Conservation (phyloP, 2,113 vertebrate species). For the Perca schrenkii region DNA sequence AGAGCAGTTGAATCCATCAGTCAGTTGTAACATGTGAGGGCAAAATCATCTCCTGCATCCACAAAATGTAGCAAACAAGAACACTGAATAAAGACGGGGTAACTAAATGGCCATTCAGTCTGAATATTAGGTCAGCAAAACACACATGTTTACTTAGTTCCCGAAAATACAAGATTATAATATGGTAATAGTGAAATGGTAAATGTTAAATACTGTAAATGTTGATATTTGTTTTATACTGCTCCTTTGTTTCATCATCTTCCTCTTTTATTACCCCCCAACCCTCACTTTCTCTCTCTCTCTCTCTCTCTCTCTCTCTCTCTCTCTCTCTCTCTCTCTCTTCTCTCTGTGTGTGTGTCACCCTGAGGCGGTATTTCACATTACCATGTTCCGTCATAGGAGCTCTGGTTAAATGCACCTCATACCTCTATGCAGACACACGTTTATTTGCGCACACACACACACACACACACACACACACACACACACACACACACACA, state of each 20-base stretch:
- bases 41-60: too few species aligned
- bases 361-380: constrained; percentile 72
- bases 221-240: constrained; percentile 41
- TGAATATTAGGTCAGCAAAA: neutral
- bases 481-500: constrained; percentile 37
- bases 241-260: constrained; percentile 50
- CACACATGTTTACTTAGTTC: neutral
- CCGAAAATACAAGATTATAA: neutral
- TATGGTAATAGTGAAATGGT: neutral
- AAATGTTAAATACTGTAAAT: constrained; percentile 22
- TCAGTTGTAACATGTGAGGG: too few species aligned
- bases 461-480: constrained; percentile 35
- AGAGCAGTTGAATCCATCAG: too few species aligned
- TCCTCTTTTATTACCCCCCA: constrained; percentile 2
- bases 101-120: neutral
- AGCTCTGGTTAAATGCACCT: constrained; percentile 64
- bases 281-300: constrained; percentile 16
- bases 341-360: constrained; percentile 34
- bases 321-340: constrained; percentile 29
- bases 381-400: constrained; percentile 70
- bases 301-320: constrained; percentile 18
- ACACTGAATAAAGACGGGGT: neutral
- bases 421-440: constrained; percentile 59
- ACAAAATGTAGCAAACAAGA: too few species aligned
- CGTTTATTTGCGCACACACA: constrained; percentile 30